phyloP scores from a whole-genome alignment of 2,113 vertebrate species.

The Actenoides lindsayi region DNA sequence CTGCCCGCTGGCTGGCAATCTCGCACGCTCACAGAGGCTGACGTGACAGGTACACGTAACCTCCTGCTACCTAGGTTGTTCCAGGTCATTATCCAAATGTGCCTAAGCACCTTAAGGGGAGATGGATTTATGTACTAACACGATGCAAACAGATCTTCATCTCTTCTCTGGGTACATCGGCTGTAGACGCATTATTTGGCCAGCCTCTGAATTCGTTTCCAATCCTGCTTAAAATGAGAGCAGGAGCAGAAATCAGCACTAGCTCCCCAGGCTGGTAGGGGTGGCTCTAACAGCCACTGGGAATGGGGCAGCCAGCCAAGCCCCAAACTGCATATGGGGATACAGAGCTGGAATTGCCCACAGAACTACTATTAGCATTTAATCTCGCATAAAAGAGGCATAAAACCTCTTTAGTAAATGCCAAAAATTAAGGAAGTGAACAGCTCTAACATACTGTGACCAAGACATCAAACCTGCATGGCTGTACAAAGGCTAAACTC shows the following conservation, averaged over 20 bases:
- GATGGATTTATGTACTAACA: slow-evolving; percentile 16
- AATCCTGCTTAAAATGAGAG: fast-evolving
- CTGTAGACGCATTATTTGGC: background rate
- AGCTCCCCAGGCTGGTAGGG: background rate
- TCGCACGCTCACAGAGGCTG: background rate
- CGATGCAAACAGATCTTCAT: background rate
- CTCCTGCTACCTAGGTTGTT: slow-evolving; percentile 31
- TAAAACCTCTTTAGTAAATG: background rate
- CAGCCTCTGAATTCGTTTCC: background rate
- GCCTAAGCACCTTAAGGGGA: slow-evolving; percentile 8
- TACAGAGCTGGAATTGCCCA: background rate
- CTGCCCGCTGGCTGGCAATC: slow-evolving; percentile 16
- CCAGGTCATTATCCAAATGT: slow-evolving; percentile 38
- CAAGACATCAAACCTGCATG: background rate
- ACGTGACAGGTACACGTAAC: background rate
- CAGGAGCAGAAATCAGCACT: fast-evolving
- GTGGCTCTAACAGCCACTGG: background rate
- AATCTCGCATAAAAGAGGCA: background rate
- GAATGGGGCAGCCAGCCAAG: background rate
- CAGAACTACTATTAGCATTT: background rate
- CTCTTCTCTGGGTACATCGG: background rate
- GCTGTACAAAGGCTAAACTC: background rate
- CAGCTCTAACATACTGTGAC: background rate
- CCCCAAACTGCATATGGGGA: background rate
- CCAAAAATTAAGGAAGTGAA: background rate